These are phyloP conservation scores for Oxystoma pomonae DNA, from an alignment of 2,888 invertebrate species.

Conservation along the genomic window DNA sequence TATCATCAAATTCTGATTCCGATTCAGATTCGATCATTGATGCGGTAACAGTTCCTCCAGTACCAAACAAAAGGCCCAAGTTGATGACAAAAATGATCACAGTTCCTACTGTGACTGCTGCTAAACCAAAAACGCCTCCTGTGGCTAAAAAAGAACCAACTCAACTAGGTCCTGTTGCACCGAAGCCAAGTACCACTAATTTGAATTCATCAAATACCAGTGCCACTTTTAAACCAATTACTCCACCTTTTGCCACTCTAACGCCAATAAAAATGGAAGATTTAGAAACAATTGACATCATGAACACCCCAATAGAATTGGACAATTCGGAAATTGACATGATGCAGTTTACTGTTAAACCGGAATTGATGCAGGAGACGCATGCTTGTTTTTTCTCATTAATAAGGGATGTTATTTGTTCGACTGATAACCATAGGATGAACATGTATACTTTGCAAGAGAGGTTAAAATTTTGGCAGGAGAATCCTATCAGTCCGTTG, in stretches of 20 bases:
- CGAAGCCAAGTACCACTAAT: conserved; percentile 14
- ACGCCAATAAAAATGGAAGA: conserved; percentile 50
- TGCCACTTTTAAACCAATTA: conserved; percentile 28
- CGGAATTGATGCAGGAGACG: conserved; percentile 71
- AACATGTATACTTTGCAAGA: conserved; percentile 71
- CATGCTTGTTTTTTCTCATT: conserved; percentile 85
- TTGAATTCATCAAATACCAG: conserved; percentile 12
- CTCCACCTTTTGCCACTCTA: conserved; percentile 34
- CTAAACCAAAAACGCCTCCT: conserved; percentile 13
- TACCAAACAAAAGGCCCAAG: conserved; percentile 17
- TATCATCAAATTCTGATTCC: conserved; percentile 42
- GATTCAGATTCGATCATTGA: conserved; percentile 39
- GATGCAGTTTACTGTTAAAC: conserved; percentile 51
- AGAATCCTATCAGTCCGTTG: conserved; percentile 74
- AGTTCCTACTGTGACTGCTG: conserved; percentile 15
- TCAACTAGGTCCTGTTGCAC: not conserved
- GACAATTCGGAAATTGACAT: conserved; percentile 56
- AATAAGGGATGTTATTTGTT: conserved; percentile 82
- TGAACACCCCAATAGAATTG: conserved; percentile 71
- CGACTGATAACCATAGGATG: conserved; percentile 80
- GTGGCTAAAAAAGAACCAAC: conserved; percentile 2
- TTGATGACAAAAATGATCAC: conserved; percentile 21
- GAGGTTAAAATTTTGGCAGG: conserved; percentile 68
- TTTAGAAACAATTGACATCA: conserved; percentile 66
- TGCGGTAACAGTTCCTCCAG: conserved; percentile 26